phyloP scores from a whole-genome alignment of 2,113 vertebrate species.

The Rhynchomys soricoides region DNA sequence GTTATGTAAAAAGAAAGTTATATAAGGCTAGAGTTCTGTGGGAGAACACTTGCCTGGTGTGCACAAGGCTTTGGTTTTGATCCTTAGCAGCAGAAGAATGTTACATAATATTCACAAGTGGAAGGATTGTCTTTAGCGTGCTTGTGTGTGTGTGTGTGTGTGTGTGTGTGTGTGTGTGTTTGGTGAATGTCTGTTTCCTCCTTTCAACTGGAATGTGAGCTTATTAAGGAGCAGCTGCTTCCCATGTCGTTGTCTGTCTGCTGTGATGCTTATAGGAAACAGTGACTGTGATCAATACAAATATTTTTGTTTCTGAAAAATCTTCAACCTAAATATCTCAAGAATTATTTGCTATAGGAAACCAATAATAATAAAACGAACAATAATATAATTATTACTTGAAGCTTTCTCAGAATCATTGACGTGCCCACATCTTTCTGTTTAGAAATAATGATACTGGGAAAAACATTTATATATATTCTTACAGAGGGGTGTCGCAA shows the following conservation, averaged over 20 bases:
- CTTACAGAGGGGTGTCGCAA: neutral
- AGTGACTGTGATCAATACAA: neutral
- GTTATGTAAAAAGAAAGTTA: neutral
- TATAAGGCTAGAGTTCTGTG: neutral
- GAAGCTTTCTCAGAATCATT: neutral
- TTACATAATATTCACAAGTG: neutral
- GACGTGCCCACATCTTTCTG: neutral
- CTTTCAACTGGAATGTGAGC: neutral
- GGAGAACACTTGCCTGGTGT: neutral
- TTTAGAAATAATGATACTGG: neutral
- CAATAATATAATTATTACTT: neutral
- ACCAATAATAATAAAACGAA: neutral
- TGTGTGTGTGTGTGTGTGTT: neutral
- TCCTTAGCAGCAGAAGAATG: neutral
- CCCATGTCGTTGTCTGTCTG: neutral
- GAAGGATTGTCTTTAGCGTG: conserved; percentile 20
- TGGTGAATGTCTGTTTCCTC: conserved; percentile 19
- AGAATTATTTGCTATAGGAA: neutral
- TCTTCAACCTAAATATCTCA: neutral
- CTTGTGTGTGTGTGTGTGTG: neutral
- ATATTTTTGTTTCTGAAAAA: neutral
- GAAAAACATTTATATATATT: neutral
- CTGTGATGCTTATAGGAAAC: neutral
- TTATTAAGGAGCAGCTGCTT: neutral
- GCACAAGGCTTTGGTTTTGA: neutral